Evolutionary conservation across 23 tunicate species (phyloP).

Genomic region (Styela clava): DNA sequence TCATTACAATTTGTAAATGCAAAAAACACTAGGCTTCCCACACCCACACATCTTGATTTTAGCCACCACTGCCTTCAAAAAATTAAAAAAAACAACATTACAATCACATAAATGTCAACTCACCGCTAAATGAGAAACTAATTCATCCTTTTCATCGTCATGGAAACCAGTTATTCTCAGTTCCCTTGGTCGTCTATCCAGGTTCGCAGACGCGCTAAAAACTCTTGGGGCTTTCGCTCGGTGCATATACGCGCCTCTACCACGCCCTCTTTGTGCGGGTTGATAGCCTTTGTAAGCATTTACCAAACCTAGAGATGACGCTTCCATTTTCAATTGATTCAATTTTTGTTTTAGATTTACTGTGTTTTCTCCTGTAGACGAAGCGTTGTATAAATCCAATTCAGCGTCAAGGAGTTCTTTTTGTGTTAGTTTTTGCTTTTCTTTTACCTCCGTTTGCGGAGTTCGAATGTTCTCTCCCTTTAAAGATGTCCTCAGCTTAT

Average conservation of each 20-base stretch:
- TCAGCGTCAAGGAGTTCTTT: slow-evolving; percentile 80
- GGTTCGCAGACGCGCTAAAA: slow-evolving; percentile 69
- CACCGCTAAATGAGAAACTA: slow-evolving; percentile 86
- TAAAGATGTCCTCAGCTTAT: slow-evolving; percentile 51
- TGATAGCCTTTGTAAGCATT: slow-evolving; percentile 33
- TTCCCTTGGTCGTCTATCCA: slow-evolving; percentile 91
- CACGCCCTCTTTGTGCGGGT: slow-evolving; percentile 42
- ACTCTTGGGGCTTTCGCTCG: slow-evolving; percentile 61
- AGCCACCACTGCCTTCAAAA: no score
- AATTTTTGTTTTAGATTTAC: slow-evolving; percentile 42
- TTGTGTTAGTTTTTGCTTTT: slow-evolving; percentile 58
- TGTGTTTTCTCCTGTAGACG: slow-evolving; percentile 75
- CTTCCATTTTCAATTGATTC: slow-evolving; percentile 70
- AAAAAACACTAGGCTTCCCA: no score
- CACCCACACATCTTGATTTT: no score
- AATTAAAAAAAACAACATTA: no score
- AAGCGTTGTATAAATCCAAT: slow-evolving; percentile 71
- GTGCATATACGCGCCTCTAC: slow-evolving; percentile 28
- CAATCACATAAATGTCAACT: no score
- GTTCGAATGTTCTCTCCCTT: neutral
- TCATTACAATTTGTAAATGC: no score
- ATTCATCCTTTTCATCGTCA: slow-evolving; percentile 81
- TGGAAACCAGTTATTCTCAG: slow-evolving; percentile 80
- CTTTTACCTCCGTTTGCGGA: slow-evolving; percentile 25
- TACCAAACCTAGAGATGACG: slow-evolving; percentile 60